phyloP scores from a whole-genome alignment of 2,888 invertebrate species.

The Lacanobia wlatinum region DNA sequence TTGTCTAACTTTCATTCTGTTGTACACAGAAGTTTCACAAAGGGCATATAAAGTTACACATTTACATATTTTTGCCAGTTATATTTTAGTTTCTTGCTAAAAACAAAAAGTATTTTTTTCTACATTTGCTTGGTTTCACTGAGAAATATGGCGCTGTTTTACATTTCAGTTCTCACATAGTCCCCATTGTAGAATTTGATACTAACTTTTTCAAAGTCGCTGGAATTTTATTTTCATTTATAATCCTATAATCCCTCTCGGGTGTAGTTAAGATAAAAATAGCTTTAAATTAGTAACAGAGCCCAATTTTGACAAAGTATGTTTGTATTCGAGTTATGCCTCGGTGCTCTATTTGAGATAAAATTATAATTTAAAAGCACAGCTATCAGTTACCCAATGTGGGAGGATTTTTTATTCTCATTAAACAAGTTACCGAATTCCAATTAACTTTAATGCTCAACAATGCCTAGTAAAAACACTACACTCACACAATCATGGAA shows the following conservation, averaged over 20 bases:
- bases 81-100: slow-evolving; percentile 27
- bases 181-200: slow-evolving; percentile 24
- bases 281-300: neutral
- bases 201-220: neutral
- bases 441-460: no score
- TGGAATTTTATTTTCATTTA: neutral
- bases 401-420: neutral
- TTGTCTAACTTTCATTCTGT: slow-evolving; percentile 35
- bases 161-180: slow-evolving; percentile 8
- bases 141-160: slow-evolving; percentile 10
- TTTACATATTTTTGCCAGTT: slow-evolving; percentile 48
- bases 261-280: slow-evolving; percentile 4
- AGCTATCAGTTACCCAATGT: neutral
- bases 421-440: neutral
- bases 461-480: neutral
- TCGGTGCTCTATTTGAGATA: neutral
- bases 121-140: slow-evolving; percentile 1
- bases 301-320: neutral
- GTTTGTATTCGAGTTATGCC: neutral
- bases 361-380: slow-evolving; percentile 2
- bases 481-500: neutral
- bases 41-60: slow-evolving; percentile 40
- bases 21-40: slow-evolving; percentile 36
- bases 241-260: slow-evolving; percentile 1
- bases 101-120: slow-evolving; percentile 6